These are phyloP conservation scores for Coboldia fuscipes DNA, from an alignment of 1,140 invertebrate species.

Conservation along the genomic window DNA sequence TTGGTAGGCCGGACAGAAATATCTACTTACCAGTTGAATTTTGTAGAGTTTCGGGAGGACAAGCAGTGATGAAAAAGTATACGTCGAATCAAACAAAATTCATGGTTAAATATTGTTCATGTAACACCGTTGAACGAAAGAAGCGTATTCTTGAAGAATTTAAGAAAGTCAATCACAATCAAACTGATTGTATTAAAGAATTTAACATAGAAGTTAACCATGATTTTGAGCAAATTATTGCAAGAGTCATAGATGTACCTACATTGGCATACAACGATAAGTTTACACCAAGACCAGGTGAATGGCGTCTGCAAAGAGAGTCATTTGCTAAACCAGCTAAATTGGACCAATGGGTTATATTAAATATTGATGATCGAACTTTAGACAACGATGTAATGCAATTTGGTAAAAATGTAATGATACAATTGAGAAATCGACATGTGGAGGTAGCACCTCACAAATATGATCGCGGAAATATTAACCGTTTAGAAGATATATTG, in stretches of 20 bases:
- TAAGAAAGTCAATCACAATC: constrained; percentile 22
- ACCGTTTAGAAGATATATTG: too few species aligned
- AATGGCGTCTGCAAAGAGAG: too few species aligned
- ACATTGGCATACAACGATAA: constrained; percentile 25
- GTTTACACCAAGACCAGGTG: too few species aligned
- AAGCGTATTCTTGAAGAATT: constrained; percentile 36
- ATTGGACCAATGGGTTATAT: too few species aligned
- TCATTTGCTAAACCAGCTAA: too few species aligned
- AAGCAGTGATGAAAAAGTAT: constrained; percentile 25
- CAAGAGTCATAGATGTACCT: constrained; percentile 31
- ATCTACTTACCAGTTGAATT: constrained; percentile 37
- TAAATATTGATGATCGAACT: too few species aligned
- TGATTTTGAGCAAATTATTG: constrained; percentile 29
- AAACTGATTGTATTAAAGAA: constrained; percentile 24
- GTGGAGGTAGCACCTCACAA: too few species aligned
- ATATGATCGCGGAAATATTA: too few species aligned
- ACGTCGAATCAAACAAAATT: constrained; percentile 28
- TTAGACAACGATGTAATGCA: too few species aligned
- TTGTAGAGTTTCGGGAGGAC: constrained; percentile 32
- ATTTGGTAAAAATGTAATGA: too few species aligned
- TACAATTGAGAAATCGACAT: too few species aligned
- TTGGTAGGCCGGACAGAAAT: constrained; percentile 26
- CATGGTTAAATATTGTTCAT: constrained; percentile 45
- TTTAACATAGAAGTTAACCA: constrained; percentile 31
- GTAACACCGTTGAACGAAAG: constrained; percentile 30